Evolutionary conservation across 2,888 invertebrate genomes (phyloP), one percentile per base, ranked within the genome.

Genomic region (Volucella zonaria): DNA sequence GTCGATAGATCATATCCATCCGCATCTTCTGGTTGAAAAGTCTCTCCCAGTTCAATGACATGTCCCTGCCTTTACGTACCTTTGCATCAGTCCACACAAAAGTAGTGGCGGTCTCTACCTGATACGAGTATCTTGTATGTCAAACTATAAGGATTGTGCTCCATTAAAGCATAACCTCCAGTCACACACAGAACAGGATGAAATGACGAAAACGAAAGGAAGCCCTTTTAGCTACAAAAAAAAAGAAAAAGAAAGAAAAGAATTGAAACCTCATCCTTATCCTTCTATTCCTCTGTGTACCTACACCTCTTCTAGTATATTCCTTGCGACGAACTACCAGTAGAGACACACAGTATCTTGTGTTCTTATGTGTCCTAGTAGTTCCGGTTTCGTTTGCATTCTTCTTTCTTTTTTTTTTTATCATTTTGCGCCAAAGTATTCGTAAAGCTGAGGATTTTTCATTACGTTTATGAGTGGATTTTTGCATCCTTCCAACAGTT

Each of bases 31-130:
- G 47, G 18, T 47, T 74, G 31, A 61, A 62, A 80, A 74, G 62
- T 67, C 61, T 6, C 61, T 54, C 23, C 42, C 40, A 76, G 70
- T 76, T 81, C 81, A 64, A 66, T 76, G 81, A 71, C 76, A 64
- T 64, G 43, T 52, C 58, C 64, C 64, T 51, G 51, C 52, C 67
- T 59, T 68, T 61, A 23, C 2, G 31, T 31, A 31, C 68, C 54
- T 18, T 47, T 40, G 15, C 11, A 38, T 58, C 58, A 58, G n/a
- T 47, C 14, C 12, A 10, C 23, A 45, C 43, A 49, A 43, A 68
- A 31, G 31, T 31, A 31, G 31, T 31, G 31, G 6, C 6, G 6
- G 31, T 31, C 31, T 6, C 6, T 31, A 31, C 31, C 31, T 31
- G 31, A 31, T 31, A 31, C 31, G 31, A 6, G 31, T 31, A 10